These are phyloP conservation scores for Antennarius maculatus DNA, from an alignment of 2,797 vertebrate genomes.

Conservation along the genomic window DNA sequence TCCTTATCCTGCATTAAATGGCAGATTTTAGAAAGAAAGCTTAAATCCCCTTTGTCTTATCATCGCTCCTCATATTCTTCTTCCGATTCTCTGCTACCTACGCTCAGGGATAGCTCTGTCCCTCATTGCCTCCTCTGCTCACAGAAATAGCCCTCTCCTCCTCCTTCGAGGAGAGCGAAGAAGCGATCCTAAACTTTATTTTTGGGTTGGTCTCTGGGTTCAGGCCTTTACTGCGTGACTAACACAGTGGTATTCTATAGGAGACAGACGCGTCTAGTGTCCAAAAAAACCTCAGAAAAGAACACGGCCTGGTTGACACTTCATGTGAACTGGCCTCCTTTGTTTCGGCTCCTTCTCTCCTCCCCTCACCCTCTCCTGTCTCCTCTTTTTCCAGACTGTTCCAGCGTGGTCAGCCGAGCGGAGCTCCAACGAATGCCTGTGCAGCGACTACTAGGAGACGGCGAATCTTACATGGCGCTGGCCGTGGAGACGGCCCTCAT, in stretches of 20 bases:
- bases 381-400: conserved; percentile 77
- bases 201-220: conserved; percentile 47
- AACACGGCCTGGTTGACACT: conserved; percentile 19
- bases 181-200: conserved; percentile 57
- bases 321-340: background rate
- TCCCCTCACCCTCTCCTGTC: background rate
- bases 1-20: conserved; percentile 2
- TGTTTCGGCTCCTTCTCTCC: background rate
- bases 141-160: conserved; percentile 56
- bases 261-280: conserved; percentile 31
- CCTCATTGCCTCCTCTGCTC: conserved; percentile 30
- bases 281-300: conserved; percentile 34
- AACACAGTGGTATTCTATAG: conserved; percentile 48
- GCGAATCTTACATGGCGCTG: conserved; percentile 92
- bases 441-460: conserved; percentile 92
- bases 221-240: conserved; percentile 44
- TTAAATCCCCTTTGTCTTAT: conserved; percentile 24
- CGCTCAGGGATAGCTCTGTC: conserved; percentile 24
- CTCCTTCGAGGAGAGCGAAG: conserved; percentile 46
- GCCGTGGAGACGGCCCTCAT: conserved; percentile 96
- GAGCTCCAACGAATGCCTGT: conserved; percentile 92
- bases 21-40: conserved; percentile 11
- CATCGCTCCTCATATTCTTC: conserved; percentile 23
- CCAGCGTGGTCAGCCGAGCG: conserved; percentile 88
- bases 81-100: conserved; percentile 37